Evolutionary conservation across 2,888 invertebrate genomes (phyloP).

Genomic region (Acanthosepion lycidas): DNA sequence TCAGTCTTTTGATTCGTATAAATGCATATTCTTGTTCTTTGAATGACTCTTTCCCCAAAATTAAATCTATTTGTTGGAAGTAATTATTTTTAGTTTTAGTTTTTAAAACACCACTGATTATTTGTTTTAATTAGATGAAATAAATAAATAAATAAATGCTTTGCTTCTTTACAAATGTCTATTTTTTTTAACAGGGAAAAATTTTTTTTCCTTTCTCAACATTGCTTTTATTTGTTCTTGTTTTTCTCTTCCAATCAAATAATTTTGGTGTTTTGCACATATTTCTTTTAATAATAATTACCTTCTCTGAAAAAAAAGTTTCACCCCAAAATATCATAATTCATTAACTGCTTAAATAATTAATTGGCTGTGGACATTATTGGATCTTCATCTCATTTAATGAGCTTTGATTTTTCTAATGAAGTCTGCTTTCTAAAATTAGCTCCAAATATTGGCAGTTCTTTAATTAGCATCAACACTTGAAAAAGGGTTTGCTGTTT

Average conservation of each 20-base stretch:
- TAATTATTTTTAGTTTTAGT: not conserved
- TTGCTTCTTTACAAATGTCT: not conserved
- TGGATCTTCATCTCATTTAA: not conserved
- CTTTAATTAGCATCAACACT: not conserved
- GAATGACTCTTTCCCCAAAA: not conserved
- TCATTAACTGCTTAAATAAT: constrained; percentile 33
- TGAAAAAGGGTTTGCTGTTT: not conserved
- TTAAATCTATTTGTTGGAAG: not conserved
- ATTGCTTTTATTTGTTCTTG: not conserved
- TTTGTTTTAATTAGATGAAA: not conserved
- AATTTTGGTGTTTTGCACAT: not conserved
- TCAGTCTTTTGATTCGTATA: not conserved
- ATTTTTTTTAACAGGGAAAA: not conserved
- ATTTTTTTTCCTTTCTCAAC: not conserved
- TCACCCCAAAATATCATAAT: not conserved
- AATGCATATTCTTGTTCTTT: not conserved
- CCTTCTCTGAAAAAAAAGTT: not conserved
- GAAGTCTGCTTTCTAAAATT: constrained; percentile 13
- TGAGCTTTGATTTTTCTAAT: constrained; percentile 33
- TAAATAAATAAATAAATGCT: not conserved
- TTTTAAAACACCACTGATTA: not conserved
- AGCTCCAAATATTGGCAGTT: not conserved
- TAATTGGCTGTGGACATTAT: constrained; percentile 33
- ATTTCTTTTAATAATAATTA: not conserved
- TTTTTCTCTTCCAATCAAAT: not conserved